Percentiles rank a stretch among this genome's conserved stretches.
phyloP scores from a whole-genome alignment of 2,888 invertebrate species.

The Tachina grossa region DNA sequence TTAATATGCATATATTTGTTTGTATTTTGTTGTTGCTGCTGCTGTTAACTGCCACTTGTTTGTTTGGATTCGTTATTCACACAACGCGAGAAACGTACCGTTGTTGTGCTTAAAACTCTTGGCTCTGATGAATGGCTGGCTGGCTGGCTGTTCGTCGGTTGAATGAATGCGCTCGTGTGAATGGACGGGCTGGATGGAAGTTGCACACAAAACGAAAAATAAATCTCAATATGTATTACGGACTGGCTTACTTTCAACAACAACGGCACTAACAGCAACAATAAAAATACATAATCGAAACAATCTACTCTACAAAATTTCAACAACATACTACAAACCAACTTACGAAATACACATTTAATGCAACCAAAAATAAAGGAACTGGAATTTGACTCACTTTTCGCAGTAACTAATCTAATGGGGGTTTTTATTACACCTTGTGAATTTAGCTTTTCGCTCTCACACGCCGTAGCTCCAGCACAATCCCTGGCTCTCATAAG shows the following conservation, averaged over 20 bases:
- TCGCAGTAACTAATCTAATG: not conserved
- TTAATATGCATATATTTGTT: not conserved
- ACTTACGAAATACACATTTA: constrained; percentile 19
- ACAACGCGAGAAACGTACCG: constrained; percentile 58
- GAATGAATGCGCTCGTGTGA: constrained; percentile 40
- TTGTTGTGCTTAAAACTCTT: constrained; percentile 65
- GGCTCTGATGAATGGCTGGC: constrained; percentile 63
- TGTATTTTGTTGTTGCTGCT: constrained; percentile 72
- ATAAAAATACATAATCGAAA: constrained; percentile 8
- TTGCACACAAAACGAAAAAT: constrained; percentile 32
- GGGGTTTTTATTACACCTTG: constrained; percentile 8
- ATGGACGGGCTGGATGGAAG: constrained; percentile 52
- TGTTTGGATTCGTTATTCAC: constrained; percentile 19
- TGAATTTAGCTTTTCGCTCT: not conserved
- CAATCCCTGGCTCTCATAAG: constrained; percentile 32
- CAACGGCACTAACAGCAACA: constrained; percentile 27
- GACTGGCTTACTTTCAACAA: constrained; percentile 65
- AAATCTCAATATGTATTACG: constrained; percentile 33
- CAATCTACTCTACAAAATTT: constrained; percentile 10
- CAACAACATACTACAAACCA: constrained; percentile 10
- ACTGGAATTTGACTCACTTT: constrained; percentile 64
- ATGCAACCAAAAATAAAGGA: constrained; percentile 31
- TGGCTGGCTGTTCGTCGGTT: constrained; percentile 3
- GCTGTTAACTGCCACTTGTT: constrained; percentile 75
- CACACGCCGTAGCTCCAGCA: not conserved